phyloP scores from a whole-genome alignment of 2,113 vertebrate species.

The Romanogobio albipinnatus region DNA sequence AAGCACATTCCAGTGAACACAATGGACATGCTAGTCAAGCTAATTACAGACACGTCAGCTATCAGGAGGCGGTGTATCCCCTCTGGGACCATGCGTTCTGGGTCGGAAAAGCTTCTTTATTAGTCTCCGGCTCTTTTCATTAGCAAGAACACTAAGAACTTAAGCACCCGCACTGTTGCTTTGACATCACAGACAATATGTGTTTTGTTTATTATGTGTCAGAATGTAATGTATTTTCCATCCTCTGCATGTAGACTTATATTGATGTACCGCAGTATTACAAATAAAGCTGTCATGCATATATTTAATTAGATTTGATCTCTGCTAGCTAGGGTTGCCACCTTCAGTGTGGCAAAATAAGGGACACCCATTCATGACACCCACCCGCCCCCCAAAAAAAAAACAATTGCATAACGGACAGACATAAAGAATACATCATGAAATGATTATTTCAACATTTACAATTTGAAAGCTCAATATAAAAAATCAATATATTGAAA shows the following conservation, averaged over 20 bases:
- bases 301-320: not conserved
- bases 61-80: not conserved
- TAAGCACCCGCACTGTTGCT: conserved; percentile 2
- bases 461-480: no score
- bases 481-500: no score
- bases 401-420: no score
- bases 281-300: not conserved
- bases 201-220: not conserved
- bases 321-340: no score
- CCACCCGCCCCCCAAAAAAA: no score
- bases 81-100: conserved; percentile 34
- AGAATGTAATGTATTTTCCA: not conserved
- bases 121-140: conserved; percentile 46
- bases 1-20: conserved; percentile 34
- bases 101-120: conserved; percentile 38
- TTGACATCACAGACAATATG: not conserved
- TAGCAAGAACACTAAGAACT: conserved; percentile 28
- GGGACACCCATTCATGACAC: no score
- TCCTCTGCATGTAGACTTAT: not conserved
- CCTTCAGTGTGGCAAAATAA: no score
- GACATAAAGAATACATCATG: no score
- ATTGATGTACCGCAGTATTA: not conserved
- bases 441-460: no score
- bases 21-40: conserved; percentile 37
- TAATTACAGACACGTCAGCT: conserved; percentile 45